phyloP scores from a whole-genome alignment of 2,113 vertebrate species.

The Raja brachyura region DNA sequence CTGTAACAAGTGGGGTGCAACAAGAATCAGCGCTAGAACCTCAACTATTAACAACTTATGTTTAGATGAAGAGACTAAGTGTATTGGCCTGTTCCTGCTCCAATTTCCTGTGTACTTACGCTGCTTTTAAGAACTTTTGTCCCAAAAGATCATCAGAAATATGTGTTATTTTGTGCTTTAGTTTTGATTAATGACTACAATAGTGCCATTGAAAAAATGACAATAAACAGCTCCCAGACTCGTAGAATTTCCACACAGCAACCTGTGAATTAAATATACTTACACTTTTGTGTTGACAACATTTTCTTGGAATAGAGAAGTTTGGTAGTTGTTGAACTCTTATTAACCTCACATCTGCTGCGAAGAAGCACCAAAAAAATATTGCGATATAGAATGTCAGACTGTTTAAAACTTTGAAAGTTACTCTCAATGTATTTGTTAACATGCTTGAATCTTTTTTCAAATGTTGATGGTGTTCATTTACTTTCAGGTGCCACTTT shows the following conservation, averaged over 20 bases:
- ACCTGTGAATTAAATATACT: not conserved
- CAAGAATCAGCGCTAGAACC: no score
- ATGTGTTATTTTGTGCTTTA: not conserved
- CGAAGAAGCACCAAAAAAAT: not conserved
- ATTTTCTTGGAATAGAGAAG: not conserved
- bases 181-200: not conserved
- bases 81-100: no score
- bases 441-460: not conserved
- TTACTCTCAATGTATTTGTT: not conserved
- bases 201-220: not conserved
- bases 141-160: not conserved
- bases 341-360: not conserved
- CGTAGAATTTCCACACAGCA: not conserved
- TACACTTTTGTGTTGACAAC: not conserved
- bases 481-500: not conserved
- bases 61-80: no score
- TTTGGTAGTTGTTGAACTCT: not conserved
- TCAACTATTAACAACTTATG: no score
- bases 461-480: not conserved
- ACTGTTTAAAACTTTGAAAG: not conserved
- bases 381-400: not conserved
- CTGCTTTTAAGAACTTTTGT: not conserved
- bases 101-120: not conserved
- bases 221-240: conserved; percentile 1
- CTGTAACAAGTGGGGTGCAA: no score